Base-by-base conservation (phyloP, 2,888 invertebrate species). In the Tenthredo scrophulariae region DNA sequence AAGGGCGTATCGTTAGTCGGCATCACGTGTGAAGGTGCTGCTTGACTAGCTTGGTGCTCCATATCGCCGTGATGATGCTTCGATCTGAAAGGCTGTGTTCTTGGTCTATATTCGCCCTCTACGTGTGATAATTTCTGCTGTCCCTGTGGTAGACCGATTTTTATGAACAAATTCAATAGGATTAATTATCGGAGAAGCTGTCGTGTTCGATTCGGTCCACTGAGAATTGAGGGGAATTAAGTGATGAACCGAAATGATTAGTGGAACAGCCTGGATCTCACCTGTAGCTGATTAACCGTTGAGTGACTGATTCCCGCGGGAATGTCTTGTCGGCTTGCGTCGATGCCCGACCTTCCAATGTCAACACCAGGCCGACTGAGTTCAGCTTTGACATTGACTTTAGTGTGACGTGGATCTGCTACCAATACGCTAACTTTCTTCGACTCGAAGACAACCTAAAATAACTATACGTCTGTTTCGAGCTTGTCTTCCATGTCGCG, bases 341-440 rank as follows among this genome's bases (percentile, higher is more conserved):
- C 84, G 80, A 85, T 75, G 46, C 88, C 90, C 26, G 87, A 86
- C 70, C 80, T 67, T 58, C 87, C 88, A 82, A 86, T 85, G 67
- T 88, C 88, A 54, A 85, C 80, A 46, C 88, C 88, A 7, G 87
- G 46, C 85, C 87, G 89, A 67, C 88, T 89, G 46, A 90, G 87
- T 70, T 93, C 91, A 7, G 91, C 90, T 87, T 92, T 92, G 10
- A 96, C 95, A 92, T 95, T 95, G 13, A 96, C 95, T 92, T 95
- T 95, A 9, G 96, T 96, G 89, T 94, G 95, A 74, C 94, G 94
- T 0, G 96, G 96, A 92, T 96, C 96, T 7, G 96, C 96, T 40
- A 96, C 94, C 58, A 96, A 91, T 13, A 96, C 96, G 85, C 96
- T 96, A 50, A 96, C 94, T 88, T 96, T 96, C 86, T 96, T 95